These are phyloP conservation scores for Branchipolynoe longqiensis DNA, from an alignment of 2,888 invertebrate species.

Conservation along the genomic window DNA sequence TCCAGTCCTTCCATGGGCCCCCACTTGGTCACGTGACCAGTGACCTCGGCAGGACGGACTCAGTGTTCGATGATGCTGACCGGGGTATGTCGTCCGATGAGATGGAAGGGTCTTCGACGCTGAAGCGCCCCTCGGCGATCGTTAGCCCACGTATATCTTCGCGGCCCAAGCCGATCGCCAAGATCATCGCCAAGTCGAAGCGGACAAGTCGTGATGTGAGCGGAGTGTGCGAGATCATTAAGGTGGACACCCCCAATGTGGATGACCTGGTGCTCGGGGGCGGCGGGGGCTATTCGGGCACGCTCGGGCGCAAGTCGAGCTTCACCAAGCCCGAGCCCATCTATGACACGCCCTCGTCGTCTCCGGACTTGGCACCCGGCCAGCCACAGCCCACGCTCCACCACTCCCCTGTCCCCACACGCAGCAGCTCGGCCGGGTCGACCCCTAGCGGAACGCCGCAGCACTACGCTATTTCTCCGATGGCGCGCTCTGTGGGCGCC, in stretches of 20 bases:
- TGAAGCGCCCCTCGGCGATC: conserved; percentile 91
- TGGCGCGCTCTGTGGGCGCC: not conserved
- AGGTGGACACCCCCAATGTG: conserved; percentile 52
- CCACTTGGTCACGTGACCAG: not conserved
- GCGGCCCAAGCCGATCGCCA: conserved; percentile 83
- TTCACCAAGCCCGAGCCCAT: conserved; percentile 58
- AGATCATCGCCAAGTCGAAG: conserved; percentile 76
- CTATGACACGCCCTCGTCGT: conserved; percentile 57
- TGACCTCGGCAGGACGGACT: not conserved
- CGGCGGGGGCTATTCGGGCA: conserved; percentile 55
- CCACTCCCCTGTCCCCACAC: conserved; percentile 39
- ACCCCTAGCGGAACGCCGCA: conserved; percentile 58
- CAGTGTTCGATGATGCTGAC: conserved; percentile 25
- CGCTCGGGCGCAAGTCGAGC: conserved; percentile 56
- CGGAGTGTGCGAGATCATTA: conserved; percentile 31
- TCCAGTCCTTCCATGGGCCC: conserved; percentile 48
- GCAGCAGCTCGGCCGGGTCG: conserved; percentile 67
- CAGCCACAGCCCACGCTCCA: conserved; percentile 5
- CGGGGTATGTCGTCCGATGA: conserved; percentile 9
- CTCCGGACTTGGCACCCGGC: not conserved
- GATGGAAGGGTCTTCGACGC: conserved; percentile 88
- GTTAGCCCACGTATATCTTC: conserved; percentile 91
- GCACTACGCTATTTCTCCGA: conserved; percentile 31
- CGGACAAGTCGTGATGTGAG: conserved; percentile 73
- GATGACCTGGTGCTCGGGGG: conserved; percentile 15